A percentile compares a stretch with the other conserved stretches of the same genome.
Evolutionary conservation across 2,797 vertebrate species (phyloP).

Genomic region (Tapirus indicus): DNA sequence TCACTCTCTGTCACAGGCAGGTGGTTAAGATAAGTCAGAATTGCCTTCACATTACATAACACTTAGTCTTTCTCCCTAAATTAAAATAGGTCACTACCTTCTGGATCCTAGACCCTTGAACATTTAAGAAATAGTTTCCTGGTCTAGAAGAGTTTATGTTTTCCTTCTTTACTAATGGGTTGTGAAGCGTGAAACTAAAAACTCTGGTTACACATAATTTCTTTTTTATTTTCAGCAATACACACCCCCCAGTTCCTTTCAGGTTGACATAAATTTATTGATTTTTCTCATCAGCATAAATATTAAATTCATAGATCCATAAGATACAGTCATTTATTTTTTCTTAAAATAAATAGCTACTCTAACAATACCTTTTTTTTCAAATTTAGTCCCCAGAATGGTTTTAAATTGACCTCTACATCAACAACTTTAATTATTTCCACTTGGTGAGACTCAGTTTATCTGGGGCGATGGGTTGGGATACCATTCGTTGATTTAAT

Average conservation of each 20-base stretch:
- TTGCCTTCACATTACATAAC: background rate
- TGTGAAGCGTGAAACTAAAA: constrained; percentile 33
- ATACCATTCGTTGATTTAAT: background rate
- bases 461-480: background rate
- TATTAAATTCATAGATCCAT: background rate
- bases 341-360: background rate
- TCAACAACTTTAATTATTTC: constrained; percentile 10
- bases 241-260: background rate
- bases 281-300: background rate
- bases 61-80: background rate
- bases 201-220: background rate
- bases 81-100: background rate
- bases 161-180: constrained; percentile 35
- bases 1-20: background rate
- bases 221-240: background rate
- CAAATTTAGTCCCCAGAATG: background rate
- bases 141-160: background rate
- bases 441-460: background rate
- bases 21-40: constrained; percentile 14
- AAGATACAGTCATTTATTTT: background rate
- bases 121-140: background rate
- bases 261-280: constrained; percentile 4
- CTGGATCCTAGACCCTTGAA: background rate
- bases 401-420: background rate
- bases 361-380: background rate